Base-by-base conservation (phyloP, 2,113 vertebrate genomes). In the Promerops cafer region DNA sequence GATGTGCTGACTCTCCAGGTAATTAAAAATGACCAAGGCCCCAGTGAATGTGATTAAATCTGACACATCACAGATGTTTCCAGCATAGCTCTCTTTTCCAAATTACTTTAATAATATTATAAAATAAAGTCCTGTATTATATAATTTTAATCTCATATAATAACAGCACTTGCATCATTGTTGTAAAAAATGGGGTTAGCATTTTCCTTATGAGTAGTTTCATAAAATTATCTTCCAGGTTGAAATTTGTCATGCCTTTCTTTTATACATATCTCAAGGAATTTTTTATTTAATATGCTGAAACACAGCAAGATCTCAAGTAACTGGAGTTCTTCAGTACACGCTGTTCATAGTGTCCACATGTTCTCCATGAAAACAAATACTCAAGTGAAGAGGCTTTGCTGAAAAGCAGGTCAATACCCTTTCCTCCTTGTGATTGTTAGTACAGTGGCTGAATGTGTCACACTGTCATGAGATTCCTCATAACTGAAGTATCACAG, bases 11-110 rank as follows among this genome's bases (percentile, higher is more conserved):
- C 42, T 94, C 54, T 94, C 71, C 65, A 79, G 90, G 90, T 97
- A 97, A 97, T 97, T 96, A 97, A 95, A 95, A 95, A 90, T 26
- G 56, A 82, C 69, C 61, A 90, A 85, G 42, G 40, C 40, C 28
- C 24, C 42, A 63, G 19, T 94, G 93, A 96, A 89, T 80, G 16
- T 94, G 87, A 97, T 93, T 97, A 85, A 92, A 96, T 93, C 91
- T 93, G 96, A 89, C 91, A 95, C 39, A 96, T 71, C 64, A 66
- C 94, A 97, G 94, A 95, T 93, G 87, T 60, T 96, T 92, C 83
- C 82, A 89, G 57, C 26, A 69, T 24, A 74, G 45, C 44, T 80
- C 72, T 88, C 8, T 90, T 94, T 87, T 90, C 65, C n/a, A 92
- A 80, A 91, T 81, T 3, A 92, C 82, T 94, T 96, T 78, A 91